Evolutionary conservation across 2,888 invertebrate genomes (phyloP).

Genomic region (Yponomeuta malinellus): DNA sequence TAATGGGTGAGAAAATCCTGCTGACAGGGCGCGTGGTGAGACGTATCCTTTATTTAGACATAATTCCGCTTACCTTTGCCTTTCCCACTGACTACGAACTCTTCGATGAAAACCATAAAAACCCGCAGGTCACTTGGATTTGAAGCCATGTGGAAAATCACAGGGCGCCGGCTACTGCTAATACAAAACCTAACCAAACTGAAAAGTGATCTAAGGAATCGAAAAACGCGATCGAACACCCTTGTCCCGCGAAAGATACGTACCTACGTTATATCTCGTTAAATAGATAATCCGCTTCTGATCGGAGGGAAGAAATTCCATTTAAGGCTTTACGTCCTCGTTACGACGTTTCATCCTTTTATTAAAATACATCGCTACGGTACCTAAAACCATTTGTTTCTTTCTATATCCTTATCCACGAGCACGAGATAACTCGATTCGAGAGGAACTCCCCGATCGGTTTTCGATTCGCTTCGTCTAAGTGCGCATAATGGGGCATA

Average conservation of each 20-base stretch:
- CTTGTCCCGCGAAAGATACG: slow-evolving; percentile 85
- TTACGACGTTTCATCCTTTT: slow-evolving; percentile 93
- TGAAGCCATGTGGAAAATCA: slow-evolving; percentile 93
- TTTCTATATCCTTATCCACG: no score
- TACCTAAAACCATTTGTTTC: no score
- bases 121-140: slow-evolving; percentile 94
- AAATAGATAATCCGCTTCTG: slow-evolving; percentile 93
- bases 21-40: slow-evolving; percentile 75
- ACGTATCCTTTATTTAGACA: slow-evolving; percentile 84
- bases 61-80: slow-evolving; percentile 92
- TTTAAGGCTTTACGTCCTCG: slow-evolving; percentile 91
- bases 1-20: slow-evolving; percentile 31
- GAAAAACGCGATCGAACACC: slow-evolving; percentile 85
- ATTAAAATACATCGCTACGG: no score
- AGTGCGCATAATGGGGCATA: slow-evolving; percentile 61
- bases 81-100: slow-evolving; percentile 93
- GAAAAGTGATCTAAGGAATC: slow-evolving; percentile 85
- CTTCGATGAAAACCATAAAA: slow-evolving; percentile 92
- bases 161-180: slow-evolving; percentile 89
- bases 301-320: slow-evolving; percentile 98
- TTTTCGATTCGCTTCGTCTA: slow-evolving; percentile 50
- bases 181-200: slow-evolving; percentile 90
- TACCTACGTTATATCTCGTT: slow-evolving; percentile 92
- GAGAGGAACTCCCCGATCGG: neutral
- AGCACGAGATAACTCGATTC: neutral